Base-by-base conservation (phyloP, 2,113 vertebrate species). In the Oenanthe oenanthe region DNA sequence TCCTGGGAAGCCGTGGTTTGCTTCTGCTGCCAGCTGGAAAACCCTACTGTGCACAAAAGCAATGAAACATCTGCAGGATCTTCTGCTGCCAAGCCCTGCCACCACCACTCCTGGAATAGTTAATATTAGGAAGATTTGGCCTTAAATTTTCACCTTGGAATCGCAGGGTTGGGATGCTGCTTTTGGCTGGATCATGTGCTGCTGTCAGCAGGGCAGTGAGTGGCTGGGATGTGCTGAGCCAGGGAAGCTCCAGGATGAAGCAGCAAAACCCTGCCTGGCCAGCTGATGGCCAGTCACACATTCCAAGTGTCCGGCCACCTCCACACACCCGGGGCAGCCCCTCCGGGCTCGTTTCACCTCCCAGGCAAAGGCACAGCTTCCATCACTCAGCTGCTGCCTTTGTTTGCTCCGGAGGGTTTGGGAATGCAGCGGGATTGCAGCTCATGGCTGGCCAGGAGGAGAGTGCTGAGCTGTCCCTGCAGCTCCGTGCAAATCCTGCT, bases 161-260 rank as follows among this genome's bases (percentile, higher is more conserved):
- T 47, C 0, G 0, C 4, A 28, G 36, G 28, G 38, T 16, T 38
- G 2, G 8, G 40, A 20, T 32, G 63, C 45, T 58, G 84, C 56
- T 60, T 50, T 82, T 53, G 62, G 53, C 75, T 29, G 78, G 48
- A 73, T 93, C 60, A 1, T 0, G 28, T 53, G 77, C 84, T 17
- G 45, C 67, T 85, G 79, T 85, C 90, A 31, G 80, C 79, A 85
- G 70, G 0, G 0, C 22, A 71, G 56, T 26, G 65, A 66, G 51
- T 1, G 2, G 21, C 60, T 0, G 2, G 85, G 88, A 93, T 6
- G 20, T 57, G 77, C 92, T 74, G 91, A 94, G 65, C 65, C 73
- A 74, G n/a, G 81, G 72, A 72, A 89, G 65, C 90, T 84, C 67
- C 0, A 5, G 84, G 28, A 81, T 87, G 85, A 86, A 92, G 32